Evolutionary conservation across 2,888 invertebrate species (phyloP), one percentile per base, ranked within the genome.

Genomic region (Thera britannica): DNA sequence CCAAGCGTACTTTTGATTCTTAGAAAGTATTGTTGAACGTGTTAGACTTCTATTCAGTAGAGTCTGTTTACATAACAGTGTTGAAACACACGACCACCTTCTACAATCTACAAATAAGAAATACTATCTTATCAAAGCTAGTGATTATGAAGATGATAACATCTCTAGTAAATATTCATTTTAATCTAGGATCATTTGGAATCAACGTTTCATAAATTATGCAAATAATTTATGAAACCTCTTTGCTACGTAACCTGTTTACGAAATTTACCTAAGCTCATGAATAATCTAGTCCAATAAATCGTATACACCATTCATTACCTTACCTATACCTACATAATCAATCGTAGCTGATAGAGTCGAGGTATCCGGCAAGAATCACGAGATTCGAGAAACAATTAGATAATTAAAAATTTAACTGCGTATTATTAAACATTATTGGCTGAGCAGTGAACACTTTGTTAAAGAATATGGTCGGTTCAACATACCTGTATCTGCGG

Each of bases 401-500:
- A 55, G 23, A 46, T 36, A 54, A 52, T 41, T 5, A 7, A 46
- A 46, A 9, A 34, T 34, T 51, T 49, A 12, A 6, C 5, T 51
- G 56, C 23, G 48, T 46, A 5, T 34, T 49, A 6, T 56, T 49
- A 49, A 9, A 11, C 36, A 56, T 48, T 12, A 56, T 62, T 62
- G 36, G 55, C 36, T 62, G 55, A 62, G 48, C 46, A 56, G 55
- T 46, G 4, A 49, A 23, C 55, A 54, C 11, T 41, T 11, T 46
- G 57, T n/a, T 23, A 44, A 52, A 44, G 23, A 2, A 49, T 58
- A 51, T 46, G 8, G 1, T 41, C 1, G 9, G 44, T 9, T 9
- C 34, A 23, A 51, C 51, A 81, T 84, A 93, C 93, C 88, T 93
- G 92, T 74, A 87, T 89, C 74, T 94, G 94, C 7, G 94, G 93